Evolutionary conservation across 2,113 vertebrate species (phyloP).

Genomic region (Scortum barcoo): DNA sequence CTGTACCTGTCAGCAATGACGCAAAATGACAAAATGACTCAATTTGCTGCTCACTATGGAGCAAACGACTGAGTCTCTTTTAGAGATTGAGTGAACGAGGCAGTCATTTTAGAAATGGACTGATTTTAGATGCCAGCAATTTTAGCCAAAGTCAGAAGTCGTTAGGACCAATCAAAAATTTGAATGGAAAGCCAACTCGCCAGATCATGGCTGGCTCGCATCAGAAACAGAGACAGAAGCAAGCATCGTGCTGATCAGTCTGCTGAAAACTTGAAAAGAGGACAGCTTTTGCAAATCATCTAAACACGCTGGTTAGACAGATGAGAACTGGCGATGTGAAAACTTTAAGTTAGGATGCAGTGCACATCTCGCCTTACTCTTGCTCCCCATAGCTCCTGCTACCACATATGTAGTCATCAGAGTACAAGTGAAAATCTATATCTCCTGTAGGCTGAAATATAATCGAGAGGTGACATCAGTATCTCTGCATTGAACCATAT

Average conservation of each 20-base stretch:
- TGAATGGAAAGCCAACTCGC: constrained; percentile 20
- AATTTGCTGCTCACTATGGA: not conserved
- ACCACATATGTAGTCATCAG: not conserved
- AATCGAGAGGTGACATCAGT: no score
- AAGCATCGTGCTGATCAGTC: constrained; percentile 18
- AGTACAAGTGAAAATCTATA: not conserved
- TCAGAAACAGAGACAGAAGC: not conserved
- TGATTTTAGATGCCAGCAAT: not conserved
- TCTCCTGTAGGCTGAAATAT: not conserved
- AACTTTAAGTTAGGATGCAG: not conserved
- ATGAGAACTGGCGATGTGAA: constrained; percentile 7
- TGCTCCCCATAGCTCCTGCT: not conserved
- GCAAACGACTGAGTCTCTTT: not conserved
- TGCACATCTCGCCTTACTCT: not conserved
- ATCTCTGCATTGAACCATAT: not conserved
- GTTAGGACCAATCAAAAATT: not conserved
- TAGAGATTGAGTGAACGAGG: not conserved
- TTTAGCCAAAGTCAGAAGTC: constrained; percentile 19
- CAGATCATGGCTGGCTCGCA: constrained; percentile 6
- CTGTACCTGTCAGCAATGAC: not conserved
- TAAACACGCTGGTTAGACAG: constrained; percentile 18
- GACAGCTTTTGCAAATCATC: not conserved
- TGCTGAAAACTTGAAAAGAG: constrained; percentile 14
- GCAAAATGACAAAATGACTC: not conserved
- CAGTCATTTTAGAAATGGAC: not conserved